A percentile compares a stretch with the other conserved stretches of the same genome.
Evolutionary conservation across 1,140 invertebrate species (phyloP).

Genomic region (Octopus bimaculoides): DNA sequence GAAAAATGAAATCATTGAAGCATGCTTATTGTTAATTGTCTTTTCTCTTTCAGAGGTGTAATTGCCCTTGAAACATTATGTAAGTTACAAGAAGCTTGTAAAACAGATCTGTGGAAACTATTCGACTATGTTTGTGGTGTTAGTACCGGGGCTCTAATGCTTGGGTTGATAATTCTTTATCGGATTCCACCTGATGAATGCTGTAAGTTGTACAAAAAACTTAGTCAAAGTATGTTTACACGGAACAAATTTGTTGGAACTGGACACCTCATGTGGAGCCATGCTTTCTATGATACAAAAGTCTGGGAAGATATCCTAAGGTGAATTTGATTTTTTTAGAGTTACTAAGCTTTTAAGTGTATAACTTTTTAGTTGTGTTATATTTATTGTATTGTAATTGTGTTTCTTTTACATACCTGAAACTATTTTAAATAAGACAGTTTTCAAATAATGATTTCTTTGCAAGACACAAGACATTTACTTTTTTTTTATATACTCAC

Average conservation of each 20-base stretch:
- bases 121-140: conserved; percentile 93
- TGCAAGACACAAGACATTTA: not conserved
- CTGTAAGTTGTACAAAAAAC: conserved; percentile 67
- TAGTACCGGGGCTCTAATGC: conserved; percentile 71
- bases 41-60: conserved; percentile 65
- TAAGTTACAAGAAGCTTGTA: conserved; percentile 66
- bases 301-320: conserved; percentile 81
- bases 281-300: conserved; percentile 87
- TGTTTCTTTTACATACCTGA: too few relatives aligned
- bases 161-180: conserved; percentile 51
- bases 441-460: too few relatives aligned
- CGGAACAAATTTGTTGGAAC: conserved; percentile 73
- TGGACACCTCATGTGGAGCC: conserved; percentile 77
- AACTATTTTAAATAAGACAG: too few relatives aligned
- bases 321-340: conserved; percentile 34
- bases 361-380: not conserved
- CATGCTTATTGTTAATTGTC: not conserved
- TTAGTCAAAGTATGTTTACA: conserved; percentile 72
- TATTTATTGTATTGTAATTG: too few relatives aligned
- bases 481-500: too few relatives aligned
- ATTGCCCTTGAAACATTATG: conserved; percentile 78
- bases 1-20: too few relatives aligned
- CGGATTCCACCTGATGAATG: conserved; percentile 66
- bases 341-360: not conserved
- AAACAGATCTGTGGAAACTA: conserved; percentile 61